Evolutionary conservation across 1,140 invertebrate species (phyloP).

Genomic region (Hyles vespertilio): DNA sequence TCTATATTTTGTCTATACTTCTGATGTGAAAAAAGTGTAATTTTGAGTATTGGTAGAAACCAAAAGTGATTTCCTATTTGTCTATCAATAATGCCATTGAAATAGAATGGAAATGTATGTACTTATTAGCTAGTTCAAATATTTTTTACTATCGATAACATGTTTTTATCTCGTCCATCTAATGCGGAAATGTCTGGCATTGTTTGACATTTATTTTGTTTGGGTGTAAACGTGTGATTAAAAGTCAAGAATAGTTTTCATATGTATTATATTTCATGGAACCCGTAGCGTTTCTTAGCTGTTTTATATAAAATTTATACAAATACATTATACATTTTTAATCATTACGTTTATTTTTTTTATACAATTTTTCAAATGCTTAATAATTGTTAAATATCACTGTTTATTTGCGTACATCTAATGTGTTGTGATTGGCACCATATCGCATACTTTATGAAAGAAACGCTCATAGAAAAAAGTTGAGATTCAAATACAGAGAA

Average conservation of each 20-base stretch:
- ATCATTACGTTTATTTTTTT: constrained; percentile 49
- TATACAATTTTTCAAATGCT: constrained; percentile 7
- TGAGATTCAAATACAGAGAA: constrained; percentile 68
- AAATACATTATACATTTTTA: constrained; percentile 27
- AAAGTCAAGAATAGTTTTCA: constrained; percentile 32
- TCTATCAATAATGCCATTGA: too few relatives aligned
- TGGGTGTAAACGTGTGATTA: too few relatives aligned
- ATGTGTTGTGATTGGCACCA: constrained; percentile 59
- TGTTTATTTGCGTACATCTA: background rate
- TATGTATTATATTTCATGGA: constrained; percentile 72
- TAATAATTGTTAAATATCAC: background rate
- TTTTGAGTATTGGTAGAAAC: too few relatives aligned
- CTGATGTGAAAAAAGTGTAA: too few relatives aligned
- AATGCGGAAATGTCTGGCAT: too few relatives aligned
- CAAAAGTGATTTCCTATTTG: too few relatives aligned
- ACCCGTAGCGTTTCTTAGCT: constrained; percentile 75
- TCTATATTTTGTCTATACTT: too few relatives aligned
- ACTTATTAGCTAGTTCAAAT: too few relatives aligned
- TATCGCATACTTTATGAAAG: constrained; percentile 39
- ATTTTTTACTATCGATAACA: too few relatives aligned
- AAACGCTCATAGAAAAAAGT: constrained; percentile 58
- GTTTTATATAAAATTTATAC: constrained; percentile 70
- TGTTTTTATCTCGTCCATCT: too few relatives aligned
- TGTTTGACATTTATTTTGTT: too few relatives aligned
- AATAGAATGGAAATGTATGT: too few relatives aligned